Percentiles rank a stretch among this genome's conserved stretches.
Conservation (phyloP, 2,797 vertebrate genomes). For the Falco rusticolus region DNA sequence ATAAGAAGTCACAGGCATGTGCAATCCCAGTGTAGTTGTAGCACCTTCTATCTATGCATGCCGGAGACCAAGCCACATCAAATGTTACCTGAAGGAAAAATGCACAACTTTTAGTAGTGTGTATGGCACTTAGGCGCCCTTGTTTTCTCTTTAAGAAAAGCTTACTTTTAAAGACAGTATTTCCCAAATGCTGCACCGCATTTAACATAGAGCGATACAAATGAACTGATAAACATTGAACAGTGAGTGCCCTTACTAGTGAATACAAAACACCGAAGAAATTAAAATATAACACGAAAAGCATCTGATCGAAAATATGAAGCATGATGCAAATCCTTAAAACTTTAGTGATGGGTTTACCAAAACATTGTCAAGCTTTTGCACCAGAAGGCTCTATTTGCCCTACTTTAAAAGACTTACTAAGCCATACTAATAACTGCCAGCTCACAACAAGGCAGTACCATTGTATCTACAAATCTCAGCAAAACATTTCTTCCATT, state of each 20-base stretch:
- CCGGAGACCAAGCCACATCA: conserved; percentile 94
- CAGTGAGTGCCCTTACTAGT: not conserved
- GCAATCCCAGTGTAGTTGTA: conserved; percentile 92
- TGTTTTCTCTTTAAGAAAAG: not conserved
- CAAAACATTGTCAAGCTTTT: not conserved
- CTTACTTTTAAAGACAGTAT: not conserved
- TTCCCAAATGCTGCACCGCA: not conserved
- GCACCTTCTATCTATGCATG: conserved; percentile 88
- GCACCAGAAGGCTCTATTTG: not conserved
- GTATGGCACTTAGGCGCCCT: not conserved
- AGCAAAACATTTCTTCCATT: not conserved
- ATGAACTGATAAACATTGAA: not conserved
- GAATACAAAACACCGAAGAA: not conserved
- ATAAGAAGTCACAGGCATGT: conserved; percentile 90
- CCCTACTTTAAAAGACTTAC: not conserved
- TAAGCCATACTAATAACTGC: not conserved
- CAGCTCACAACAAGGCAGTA: not conserved
- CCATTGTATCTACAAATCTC: not conserved
- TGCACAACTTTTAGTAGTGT: not conserved
- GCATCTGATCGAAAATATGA: not conserved
- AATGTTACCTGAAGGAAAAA: conserved; percentile 88
- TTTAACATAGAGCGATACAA: not conserved
- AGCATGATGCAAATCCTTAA: not conserved
- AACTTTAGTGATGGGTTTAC: not conserved
- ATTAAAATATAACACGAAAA: not conserved